Evolutionary conservation across 1,140 invertebrate species (phyloP).

Genomic region (Saccostrea glomerata): DNA sequence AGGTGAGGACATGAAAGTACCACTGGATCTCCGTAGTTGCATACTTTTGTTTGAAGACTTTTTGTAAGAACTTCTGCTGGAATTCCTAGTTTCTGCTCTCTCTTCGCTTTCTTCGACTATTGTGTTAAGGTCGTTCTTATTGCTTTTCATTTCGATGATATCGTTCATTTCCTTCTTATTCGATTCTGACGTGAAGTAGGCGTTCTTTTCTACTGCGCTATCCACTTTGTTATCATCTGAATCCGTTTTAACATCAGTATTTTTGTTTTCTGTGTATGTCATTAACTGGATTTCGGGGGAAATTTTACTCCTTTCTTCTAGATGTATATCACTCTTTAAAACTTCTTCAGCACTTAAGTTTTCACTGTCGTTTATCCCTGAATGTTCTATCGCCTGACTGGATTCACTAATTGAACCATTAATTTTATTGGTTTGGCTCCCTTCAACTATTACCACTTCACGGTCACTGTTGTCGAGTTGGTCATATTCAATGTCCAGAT

Average conservation of each 20-base stretch:
- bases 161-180: not conserved
- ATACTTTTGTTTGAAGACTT: not conserved
- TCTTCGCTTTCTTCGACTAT: constrained; percentile 3
- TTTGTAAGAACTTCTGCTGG: not conserved
- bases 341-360: not conserved
- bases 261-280: not conserved
- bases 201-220: not conserved
- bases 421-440: not conserved
- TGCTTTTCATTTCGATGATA: not conserved
- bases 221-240: not conserved
- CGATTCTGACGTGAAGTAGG: not conserved
- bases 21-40: not conserved
- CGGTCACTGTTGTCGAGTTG: not conserved
- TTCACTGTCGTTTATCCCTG: not conserved
- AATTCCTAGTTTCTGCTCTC: not conserved
- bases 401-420: not conserved
- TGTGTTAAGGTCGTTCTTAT: not conserved
- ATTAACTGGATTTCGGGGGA: not conserved
- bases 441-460: not conserved
- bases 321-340: not conserved
- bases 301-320: not conserved
- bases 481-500: not conserved
- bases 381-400: not conserved
- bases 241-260: not conserved
- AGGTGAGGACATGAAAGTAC: not conserved